Evolutionary conservation across 2,888 invertebrate species (phyloP).

Genomic region (Campoletis raptor): DNA sequence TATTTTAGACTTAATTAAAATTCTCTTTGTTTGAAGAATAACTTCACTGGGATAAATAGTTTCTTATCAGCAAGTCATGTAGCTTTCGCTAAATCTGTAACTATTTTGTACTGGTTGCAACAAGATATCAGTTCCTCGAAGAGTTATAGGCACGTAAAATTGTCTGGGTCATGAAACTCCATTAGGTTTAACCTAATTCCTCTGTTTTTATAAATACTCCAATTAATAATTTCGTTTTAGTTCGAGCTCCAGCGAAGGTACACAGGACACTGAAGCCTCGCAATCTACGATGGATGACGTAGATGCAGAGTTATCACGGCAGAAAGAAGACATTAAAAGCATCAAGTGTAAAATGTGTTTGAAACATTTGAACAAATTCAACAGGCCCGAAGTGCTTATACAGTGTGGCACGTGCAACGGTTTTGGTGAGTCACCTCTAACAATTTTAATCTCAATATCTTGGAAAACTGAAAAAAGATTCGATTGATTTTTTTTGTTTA

Average conservation of each 20-base stretch:
- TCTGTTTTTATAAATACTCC: not conserved
- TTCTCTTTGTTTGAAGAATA: too few relatives aligned
- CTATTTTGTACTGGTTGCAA: too few relatives aligned
- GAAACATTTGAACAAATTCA: constrained; percentile 85
- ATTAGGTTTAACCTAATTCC: not conserved
- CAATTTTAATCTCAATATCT: not conserved
- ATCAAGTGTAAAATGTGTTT: constrained; percentile 86
- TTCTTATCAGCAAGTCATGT: too few relatives aligned
- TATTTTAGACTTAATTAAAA: not conserved
- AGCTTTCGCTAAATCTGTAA: too few relatives aligned
- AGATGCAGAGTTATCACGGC: constrained; percentile 81
- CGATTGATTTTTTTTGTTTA: constrained; percentile 20
- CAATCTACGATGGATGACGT: constrained; percentile 84
- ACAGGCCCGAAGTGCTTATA: constrained; percentile 86
- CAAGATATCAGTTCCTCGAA: too few relatives aligned
- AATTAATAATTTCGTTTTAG: constrained; percentile 72
- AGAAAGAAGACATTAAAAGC: constrained; percentile 80
- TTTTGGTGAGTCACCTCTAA: constrained; percentile 86
- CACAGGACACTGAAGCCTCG: constrained; percentile 84
- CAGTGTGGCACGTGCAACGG: constrained; percentile 88
- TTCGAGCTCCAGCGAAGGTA: constrained; percentile 85
- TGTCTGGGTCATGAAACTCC: not conserved
- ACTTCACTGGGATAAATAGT: too few relatives aligned
- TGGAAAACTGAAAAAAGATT: not conserved
- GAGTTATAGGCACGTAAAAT: not conserved